These are phyloP conservation scores for Spongia lamella DNA, from an alignment of 37 sponge, comb jelly and placozoan species.

Conservation along the genomic window DNA sequence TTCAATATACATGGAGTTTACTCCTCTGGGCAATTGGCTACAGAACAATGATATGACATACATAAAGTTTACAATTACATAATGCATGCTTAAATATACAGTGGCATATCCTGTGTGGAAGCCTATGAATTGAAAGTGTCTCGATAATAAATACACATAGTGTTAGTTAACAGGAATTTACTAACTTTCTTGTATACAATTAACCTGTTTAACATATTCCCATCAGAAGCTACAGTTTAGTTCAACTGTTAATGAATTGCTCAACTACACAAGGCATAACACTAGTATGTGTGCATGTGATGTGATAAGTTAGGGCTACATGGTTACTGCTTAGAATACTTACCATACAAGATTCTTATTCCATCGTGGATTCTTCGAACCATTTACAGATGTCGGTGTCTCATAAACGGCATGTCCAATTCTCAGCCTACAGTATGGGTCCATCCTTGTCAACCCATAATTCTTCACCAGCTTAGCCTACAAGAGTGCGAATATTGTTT, in stretches of 20 bases:
- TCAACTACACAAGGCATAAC: no score
- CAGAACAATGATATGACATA: slow-evolving; percentile 8
- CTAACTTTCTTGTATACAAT: no score
- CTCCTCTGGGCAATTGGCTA: slow-evolving; percentile 76
- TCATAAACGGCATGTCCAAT: slow-evolving; percentile 94
- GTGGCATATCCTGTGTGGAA: no score
- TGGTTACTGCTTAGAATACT: no score
- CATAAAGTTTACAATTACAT: neutral
- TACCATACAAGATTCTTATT: slow-evolving; percentile 85
- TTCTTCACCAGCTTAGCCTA: slow-evolving; percentile 89
- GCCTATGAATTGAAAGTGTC: no score
- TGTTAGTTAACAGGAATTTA: neutral
- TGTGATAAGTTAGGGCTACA: no score
- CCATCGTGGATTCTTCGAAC: slow-evolving; percentile 95
- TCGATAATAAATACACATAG: neutral
- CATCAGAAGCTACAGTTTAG: no score
- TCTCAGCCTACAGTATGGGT: slow-evolving; percentile 91
- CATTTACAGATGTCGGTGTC: slow-evolving; percentile 86
- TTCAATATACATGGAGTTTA: slow-evolving; percentile 76
- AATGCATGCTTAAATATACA: neutral
- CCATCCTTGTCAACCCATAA: slow-evolving; percentile 94
- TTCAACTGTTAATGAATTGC: no score
- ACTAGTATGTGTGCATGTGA: no score
- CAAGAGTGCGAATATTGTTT: neutral
- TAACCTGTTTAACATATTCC: no score